These are phyloP conservation scores for Apamea sordens DNA, from an alignment of 2,888 invertebrate species.

Conservation along the genomic window DNA sequence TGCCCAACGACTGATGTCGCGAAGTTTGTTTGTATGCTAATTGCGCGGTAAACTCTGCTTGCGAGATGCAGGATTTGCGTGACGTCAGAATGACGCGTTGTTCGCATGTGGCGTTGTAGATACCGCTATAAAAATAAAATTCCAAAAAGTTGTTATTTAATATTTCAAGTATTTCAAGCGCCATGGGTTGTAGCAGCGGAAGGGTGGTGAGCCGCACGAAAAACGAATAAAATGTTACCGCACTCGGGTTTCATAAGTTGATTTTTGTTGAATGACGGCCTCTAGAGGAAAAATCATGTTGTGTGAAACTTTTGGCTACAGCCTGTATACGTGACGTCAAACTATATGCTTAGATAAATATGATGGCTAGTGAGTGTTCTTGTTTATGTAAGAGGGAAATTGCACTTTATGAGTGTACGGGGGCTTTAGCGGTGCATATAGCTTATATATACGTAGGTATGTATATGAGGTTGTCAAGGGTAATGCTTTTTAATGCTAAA, in stretches of 20 bases:
- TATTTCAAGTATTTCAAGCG: conserved; percentile 36
- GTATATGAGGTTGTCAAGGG: not conserved
- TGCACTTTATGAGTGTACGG: conserved; percentile 17
- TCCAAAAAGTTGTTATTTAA: conserved; percentile 41
- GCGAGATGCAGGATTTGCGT: too few relatives aligned
- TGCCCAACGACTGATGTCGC: too few relatives aligned
- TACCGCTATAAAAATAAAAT: not conserved
- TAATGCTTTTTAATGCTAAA: not conserved
- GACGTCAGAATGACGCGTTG: not conserved
- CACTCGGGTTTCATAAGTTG: conserved; percentile 48
- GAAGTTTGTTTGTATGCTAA: too few relatives aligned
- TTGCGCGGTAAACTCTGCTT: too few relatives aligned
- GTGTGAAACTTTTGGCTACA: conserved; percentile 33
- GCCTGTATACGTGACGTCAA: conserved; percentile 20
- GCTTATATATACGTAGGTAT: not conserved
- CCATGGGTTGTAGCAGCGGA: conserved; percentile 21
- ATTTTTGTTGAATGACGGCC: conserved; percentile 60
- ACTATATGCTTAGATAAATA: conserved; percentile 17
- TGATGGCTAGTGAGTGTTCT: conserved; percentile 27
- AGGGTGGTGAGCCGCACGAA: conserved; percentile 39
- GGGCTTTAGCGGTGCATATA: conserved; percentile 10
- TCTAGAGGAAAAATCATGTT: conserved; percentile 38
- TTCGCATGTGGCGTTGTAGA: too few relatives aligned
- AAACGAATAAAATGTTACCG: conserved; percentile 52
- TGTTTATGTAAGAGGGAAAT: conserved; percentile 34